Evolutionary conservation across 1,140 invertebrate genomes (phyloP), one percentile per base, ranked within the genome.

Genomic region (Drosophila elegans): DNA sequence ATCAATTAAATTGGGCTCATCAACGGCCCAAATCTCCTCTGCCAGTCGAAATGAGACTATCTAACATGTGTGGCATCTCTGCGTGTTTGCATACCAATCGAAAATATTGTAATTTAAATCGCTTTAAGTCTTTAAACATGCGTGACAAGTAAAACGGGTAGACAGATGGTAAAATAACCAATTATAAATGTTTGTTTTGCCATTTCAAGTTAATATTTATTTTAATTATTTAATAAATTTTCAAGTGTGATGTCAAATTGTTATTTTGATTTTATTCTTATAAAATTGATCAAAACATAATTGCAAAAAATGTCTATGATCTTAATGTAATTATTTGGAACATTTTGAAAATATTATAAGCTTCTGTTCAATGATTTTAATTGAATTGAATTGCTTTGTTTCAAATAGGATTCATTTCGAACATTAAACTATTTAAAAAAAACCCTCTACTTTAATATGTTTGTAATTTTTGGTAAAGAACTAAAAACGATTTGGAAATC

Each of bases 1-100:
- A 86, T 88, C 82, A 86, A 86, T 86, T 85, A 59, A 78, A 88
- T 82, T 78, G 83, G 48, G 60, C 68, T 16, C 45, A 45, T 11
- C 34, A 21, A 21, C 29, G 51, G 36, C 25, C 42, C 27, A 32
- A 57, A 45, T 52, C 12, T 36, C 44, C 52, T 61, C 74, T 62
- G 45, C 52, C 68, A 53, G 55, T 32, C 36, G 44, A 76, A 76
- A 55, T 54, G 56, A 56, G 39, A 36, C 27, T 38, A 16, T 46
- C 62, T 54, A 73, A 74, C 73, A 54, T 55, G 32, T 36, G 13
- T 38, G 38, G 34, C 13, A 12, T 42, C 10, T 3, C 39, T 44
- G 45, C 42, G 36, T 27, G 53, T 56, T n/a, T 29, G 21, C 16
- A 21, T 1, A 7, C 3, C 25, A 12, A 12, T 49, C 12, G 41